Percentiles rank a stretch among this genome's conserved stretches.
phyloP scores from a whole-genome alignment of 1,140 invertebrate genomes.

The Scaptodrosophila lebanonensis region DNA sequence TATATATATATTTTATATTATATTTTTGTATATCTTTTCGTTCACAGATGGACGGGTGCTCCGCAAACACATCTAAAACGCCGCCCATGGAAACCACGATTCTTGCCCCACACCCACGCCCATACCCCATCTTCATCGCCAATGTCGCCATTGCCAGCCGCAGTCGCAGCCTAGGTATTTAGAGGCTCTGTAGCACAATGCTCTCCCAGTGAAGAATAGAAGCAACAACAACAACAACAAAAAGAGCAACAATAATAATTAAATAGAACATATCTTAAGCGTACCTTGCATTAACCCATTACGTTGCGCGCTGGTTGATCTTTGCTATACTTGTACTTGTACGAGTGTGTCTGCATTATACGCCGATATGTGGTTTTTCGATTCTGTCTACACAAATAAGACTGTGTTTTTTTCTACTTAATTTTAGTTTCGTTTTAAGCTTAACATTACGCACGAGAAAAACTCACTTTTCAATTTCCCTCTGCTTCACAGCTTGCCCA shows the following conservation, averaged over 20 bases:
- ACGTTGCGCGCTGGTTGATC: too few relatives aligned
- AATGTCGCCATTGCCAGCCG: constrained; percentile 3
- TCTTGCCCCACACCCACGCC: constrained; percentile 17
- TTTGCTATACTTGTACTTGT: too few relatives aligned
- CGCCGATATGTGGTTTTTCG: background rate
- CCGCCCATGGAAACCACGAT: constrained; percentile 69
- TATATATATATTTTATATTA: background rate
- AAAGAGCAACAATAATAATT: too few relatives aligned
- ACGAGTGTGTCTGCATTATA: background rate
- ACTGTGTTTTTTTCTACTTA: constrained; percentile 64
- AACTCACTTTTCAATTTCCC: constrained; percentile 20
- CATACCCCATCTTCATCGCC: too few relatives aligned
- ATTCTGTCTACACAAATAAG: constrained; percentile 56
- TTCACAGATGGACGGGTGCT: constrained; percentile 56
- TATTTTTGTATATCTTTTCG: background rate
- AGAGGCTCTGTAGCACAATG: background rate
- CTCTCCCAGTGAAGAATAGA: constrained; percentile 35
- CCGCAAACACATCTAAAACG: constrained; percentile 59
- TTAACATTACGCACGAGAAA: background rate
- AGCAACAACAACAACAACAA: too few relatives aligned
- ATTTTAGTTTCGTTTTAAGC: constrained; percentile 26
- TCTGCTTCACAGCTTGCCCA: constrained; percentile 26
- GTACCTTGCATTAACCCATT: constrained; percentile 34
- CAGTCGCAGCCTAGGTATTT: constrained; percentile 16
- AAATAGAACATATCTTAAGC: constrained; percentile 59